Evolutionary conservation across 2,797 vertebrate species (phyloP), one percentile per base, ranked within the genome.

Genomic region (Odontamblyopus lacepedii): DNA sequence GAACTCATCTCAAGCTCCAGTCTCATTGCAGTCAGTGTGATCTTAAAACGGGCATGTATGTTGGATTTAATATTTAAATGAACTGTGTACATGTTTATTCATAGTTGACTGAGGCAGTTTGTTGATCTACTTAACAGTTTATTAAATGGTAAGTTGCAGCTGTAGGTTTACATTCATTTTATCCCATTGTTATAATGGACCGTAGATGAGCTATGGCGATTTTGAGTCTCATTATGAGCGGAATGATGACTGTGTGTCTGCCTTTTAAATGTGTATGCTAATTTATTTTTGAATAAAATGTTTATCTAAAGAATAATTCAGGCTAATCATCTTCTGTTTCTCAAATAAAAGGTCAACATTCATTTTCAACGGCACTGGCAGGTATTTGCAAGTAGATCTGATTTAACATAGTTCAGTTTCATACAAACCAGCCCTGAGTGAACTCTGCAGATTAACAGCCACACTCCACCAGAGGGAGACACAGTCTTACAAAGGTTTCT

Each of bases 221-320:
- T 77, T 64, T 81, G 78, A 77, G 69, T 78, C 63, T 74, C 87
- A 73, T 85, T 80, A 79, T 27, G 69, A 75, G 78, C 67, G 74
- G 76, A 70, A 78, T 26, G 73, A 75, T 79, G 81, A 1, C 71
- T 75, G 79, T 86, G 63, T 78, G 83, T 89, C 87, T 83, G 87
- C 84, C 84, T 94, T 91, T 91, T 92, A 90, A 92, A 89, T 78
- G 80, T 88, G 78, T 86, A 84, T 84, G 88, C 84, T 94, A 93
- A 94, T 93, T 94, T 94, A 93, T 94, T 94, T 94, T 94, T 92
- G 87, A 93, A 93, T 88, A 87, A 92, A 91, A 77, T 88, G 82
- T 89, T 83, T 83, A 88, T 83, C 79, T 85, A 81, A 87, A 35
- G 29, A 62, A n/a, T 38, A 63, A 35, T 30, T 61, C 1, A 27